Conservation (phyloP, 2,888 invertebrate genomes). For the Mimachlamys varia region DNA sequence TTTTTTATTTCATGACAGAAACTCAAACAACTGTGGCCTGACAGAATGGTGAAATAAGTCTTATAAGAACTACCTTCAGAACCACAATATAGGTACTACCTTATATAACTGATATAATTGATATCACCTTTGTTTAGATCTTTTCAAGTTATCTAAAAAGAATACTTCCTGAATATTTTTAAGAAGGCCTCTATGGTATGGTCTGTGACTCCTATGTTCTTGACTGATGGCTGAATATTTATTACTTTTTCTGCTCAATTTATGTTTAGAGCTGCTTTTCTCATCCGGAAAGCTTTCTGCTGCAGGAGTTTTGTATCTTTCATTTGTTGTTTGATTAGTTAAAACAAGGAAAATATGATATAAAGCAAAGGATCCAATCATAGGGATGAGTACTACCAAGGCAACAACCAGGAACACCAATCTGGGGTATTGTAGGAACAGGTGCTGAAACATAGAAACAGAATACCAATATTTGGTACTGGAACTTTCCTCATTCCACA, state of each 20-base stretch:
- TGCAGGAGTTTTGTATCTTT: slow-evolving; percentile 72
- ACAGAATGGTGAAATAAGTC: no score
- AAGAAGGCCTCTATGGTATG: slow-evolving; percentile 67
- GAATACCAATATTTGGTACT: background rate
- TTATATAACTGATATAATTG: no score
- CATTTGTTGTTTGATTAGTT: slow-evolving; percentile 79
- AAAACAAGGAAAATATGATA: slow-evolving; percentile 76
- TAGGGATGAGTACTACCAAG: slow-evolving; percentile 66
- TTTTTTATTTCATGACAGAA: no score
- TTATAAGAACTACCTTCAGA: no score
- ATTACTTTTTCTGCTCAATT: background rate
- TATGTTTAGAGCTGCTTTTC: background rate
- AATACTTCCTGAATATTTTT: slow-evolving; percentile 71
- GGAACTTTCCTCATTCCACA: no score
- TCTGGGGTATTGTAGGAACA: slow-evolving; percentile 77
- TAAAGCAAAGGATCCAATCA: slow-evolving; percentile 70
- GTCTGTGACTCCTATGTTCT: background rate
- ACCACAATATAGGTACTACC: no score
- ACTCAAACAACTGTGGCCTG: no score
- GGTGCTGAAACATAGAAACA: slow-evolving; percentile 71
- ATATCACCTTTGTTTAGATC: background rate
- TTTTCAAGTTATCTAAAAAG: slow-evolving; percentile 47
- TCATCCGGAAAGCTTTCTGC: background rate
- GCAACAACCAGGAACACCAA: slow-evolving; percentile 74
- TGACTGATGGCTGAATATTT: background rate